A percentile compares a stretch with the other conserved stretches of the same genome.
These are phyloP conservation scores for Muscina levida DNA, from an alignment of 2,888 invertebrate species.

Conservation along the genomic window DNA sequence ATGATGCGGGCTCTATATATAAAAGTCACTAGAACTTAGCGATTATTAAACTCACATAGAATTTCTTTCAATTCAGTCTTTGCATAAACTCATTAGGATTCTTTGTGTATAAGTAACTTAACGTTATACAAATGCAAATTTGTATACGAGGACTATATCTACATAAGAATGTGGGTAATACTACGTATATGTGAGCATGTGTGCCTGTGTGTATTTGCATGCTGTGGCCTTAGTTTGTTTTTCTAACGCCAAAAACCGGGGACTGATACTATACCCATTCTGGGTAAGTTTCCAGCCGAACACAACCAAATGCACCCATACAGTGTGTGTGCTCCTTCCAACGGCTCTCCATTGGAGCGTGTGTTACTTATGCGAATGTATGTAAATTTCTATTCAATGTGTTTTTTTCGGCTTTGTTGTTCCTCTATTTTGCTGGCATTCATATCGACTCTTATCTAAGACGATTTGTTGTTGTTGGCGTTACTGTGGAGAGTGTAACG, in stretches of 20 bases:
- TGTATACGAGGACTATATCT: too few relatives aligned
- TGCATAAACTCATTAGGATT: conserved; percentile 48
- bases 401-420: conserved; percentile 4
- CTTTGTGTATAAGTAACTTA: conserved; percentile 48
- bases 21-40: too few relatives aligned
- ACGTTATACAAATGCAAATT: conserved; percentile 49
- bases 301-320: not conserved
- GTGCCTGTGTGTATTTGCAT: not conserved
- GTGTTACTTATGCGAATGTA: conserved; percentile 3
- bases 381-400: conserved; percentile 48
- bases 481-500: not conserved
- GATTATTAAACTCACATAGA: too few relatives aligned
- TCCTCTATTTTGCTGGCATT: conserved; percentile 19
- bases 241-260: conserved; percentile 1
- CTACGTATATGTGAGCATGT: not conserved
- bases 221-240: not conserved
- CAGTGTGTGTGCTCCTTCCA: not conserved
- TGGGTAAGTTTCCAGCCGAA: not conserved
- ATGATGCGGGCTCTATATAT: too few relatives aligned
- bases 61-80: too few relatives aligned
- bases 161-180: not conserved
- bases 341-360: too few relatives aligned
- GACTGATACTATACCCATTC: not conserved
- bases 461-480: conserved; percentile 20
- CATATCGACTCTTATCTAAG: conserved; percentile 34